These are phyloP conservation scores for Mormoops blainvillei DNA, from an alignment of 2,113 vertebrate species.

Conservation along the genomic window DNA sequence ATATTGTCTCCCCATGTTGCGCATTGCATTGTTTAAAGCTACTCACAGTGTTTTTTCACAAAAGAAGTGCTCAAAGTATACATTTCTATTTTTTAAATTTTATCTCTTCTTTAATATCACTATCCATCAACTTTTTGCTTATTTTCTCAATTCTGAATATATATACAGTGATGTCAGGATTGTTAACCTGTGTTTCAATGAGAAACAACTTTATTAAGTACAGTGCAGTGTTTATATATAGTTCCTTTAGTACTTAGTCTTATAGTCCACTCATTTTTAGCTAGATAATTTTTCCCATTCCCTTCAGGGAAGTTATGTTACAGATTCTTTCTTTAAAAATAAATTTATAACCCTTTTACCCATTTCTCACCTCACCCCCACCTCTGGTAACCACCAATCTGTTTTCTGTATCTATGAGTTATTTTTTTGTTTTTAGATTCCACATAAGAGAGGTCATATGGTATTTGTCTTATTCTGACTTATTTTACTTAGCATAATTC, in stretches of 20 bases:
- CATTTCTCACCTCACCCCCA: neutral
- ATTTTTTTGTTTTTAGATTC: neutral
- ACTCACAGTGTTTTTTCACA: neutral
- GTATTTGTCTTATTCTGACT: neutral
- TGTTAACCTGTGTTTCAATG: neutral
- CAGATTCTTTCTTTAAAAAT: neutral
- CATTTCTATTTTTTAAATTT: neutral
- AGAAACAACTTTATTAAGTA: neutral
- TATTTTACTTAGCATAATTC: neutral
- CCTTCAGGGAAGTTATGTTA: neutral
- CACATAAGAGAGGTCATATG: neutral
- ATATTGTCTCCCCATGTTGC: neutral
- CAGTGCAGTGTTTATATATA: neutral
- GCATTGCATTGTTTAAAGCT: neutral
- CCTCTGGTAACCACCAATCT: neutral
- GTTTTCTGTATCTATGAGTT: neutral
- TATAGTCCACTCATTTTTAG: neutral
- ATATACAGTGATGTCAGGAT: neutral
- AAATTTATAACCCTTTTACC: neutral
- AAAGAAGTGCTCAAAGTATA: neutral
- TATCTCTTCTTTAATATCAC: neutral
- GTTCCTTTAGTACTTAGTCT: neutral
- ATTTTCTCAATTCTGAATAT: neutral
- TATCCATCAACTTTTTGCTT: neutral
- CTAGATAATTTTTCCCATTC: neutral